Base-by-base conservation (phyloP, 2,797 vertebrate genomes). In the Cercopithecus neglectus region DNA sequence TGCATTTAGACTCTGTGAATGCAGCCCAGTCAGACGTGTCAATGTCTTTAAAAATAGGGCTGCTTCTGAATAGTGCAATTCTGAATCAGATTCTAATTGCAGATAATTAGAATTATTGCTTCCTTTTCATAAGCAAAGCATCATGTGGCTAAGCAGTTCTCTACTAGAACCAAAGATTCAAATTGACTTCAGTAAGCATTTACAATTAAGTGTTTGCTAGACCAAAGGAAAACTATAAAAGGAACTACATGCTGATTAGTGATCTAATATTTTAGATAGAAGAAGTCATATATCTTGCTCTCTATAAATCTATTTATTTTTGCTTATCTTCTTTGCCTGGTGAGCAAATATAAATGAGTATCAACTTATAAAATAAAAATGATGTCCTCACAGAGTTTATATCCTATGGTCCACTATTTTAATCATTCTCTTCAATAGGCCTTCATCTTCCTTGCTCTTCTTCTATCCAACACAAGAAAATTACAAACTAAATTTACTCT, bases 21-120 rank as follows among this genome's bases (percentile, higher is more conserved):
- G 33, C n/a, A 61, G 50, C 41, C 5, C 72, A 59, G 70, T 48
- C 55, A 82, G 83, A 48, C 21, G 28, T 91, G 74, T 92, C 48
- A 22, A 19, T 44, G 30, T 94, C 79, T 95, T 76, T 92, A 89
- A 86, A 89, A 86, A 61, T n/a, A 78, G 44, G 39, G 33, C 39
- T 70, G 55, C 30, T 89, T 81, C 59, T 75, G 39, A 94, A 92
- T 22, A 26, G 64, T 86, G 50, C 44, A 55, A 44, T 61, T 85
- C 84, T 72, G 89, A 94, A 74, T 95, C 92, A 55, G 92, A 94
- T 86, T 94, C 89, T 89, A 96, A 96, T 78, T 86, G 50, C 50
- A 92, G 94, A 92, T 61, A 86, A 95, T 61, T 95, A 95, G 19
- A 89, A 94, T 70, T 44, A 78, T 80, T 95, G 46, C 59, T 92